Percentiles rank a stretch among this genome's conserved stretches.
Evolutionary conservation across 2,888 invertebrate species (phyloP).

Genomic region (Limnephilus auricula): DNA sequence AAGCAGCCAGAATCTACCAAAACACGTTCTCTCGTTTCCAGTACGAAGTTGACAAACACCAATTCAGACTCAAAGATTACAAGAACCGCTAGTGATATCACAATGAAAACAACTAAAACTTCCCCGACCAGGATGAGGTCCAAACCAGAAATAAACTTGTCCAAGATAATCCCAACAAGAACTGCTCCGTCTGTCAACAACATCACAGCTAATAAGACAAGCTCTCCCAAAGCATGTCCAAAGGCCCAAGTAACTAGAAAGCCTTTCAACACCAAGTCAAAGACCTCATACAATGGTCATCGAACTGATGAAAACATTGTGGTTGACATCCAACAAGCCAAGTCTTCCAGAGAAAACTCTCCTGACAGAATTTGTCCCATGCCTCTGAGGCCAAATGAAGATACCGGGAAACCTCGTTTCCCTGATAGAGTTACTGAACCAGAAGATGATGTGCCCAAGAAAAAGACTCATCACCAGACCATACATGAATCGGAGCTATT

Average conservation of each 20-base stretch:
- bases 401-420: slow-evolving; percentile 81
- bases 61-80: slow-evolving; percentile 74
- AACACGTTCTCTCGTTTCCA: slow-evolving; percentile 69
- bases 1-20: slow-evolving; percentile 69
- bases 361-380: slow-evolving; percentile 85
- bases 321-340: slow-evolving; percentile 84
- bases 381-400: slow-evolving; percentile 79
- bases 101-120: slow-evolving; percentile 75
- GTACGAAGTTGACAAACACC: slow-evolving; percentile 56
- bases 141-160: slow-evolving; percentile 76
- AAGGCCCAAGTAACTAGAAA: slow-evolving; percentile 68
- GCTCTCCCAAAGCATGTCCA: slow-evolving; percentile 73
- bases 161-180: slow-evolving; percentile 71
- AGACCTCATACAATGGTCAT: slow-evolving; percentile 25
- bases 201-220: slow-evolving; percentile 74
- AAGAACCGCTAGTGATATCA: slow-evolving; percentile 78
- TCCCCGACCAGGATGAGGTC: slow-evolving; percentile 75
- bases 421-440: slow-evolving; percentile 87
- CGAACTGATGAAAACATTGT: slow-evolving; percentile 78
- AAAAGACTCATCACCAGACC: slow-evolving; percentile 71
- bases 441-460: slow-evolving; percentile 79
- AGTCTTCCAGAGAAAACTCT: slow-evolving; percentile 86
- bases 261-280: slow-evolving; percentile 71
- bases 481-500: slow-evolving; percentile 81
- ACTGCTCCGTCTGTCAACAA: slow-evolving; percentile 70